Evolutionary conservation across 2,113 vertebrate genomes (phyloP).

Genomic region (Gracilinanus agilis): DNA sequence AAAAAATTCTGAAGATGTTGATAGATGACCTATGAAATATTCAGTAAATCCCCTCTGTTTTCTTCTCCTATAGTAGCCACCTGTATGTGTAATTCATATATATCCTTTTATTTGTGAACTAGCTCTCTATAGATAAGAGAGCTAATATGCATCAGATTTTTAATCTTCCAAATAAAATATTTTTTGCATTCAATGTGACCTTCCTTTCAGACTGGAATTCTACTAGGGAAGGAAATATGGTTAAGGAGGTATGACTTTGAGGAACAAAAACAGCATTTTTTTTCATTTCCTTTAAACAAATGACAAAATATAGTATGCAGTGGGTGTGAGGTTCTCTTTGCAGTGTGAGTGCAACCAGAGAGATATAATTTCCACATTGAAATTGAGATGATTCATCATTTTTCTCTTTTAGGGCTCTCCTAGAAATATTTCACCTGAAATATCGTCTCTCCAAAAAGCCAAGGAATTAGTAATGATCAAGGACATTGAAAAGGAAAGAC

Average conservation of each 20-base stretch:
- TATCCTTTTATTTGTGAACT: neutral
- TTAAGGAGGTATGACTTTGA: constrained; percentile 29
- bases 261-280: constrained; percentile 57
- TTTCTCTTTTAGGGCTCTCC: constrained; percentile 43
- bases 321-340: constrained; percentile 27
- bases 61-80: neutral
- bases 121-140: constrained; percentile 16
- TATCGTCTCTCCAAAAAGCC: constrained; percentile 51
- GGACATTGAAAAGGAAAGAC: constrained; percentile 38
- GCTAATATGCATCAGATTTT: constrained; percentile 37
- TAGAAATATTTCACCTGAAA: constrained; percentile 48
- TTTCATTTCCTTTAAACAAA: constrained; percentile 50
- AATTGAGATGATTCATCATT: constrained; percentile 63
- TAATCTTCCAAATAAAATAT: constrained; percentile 42
- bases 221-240: neutral
- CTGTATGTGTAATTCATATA: neutral
- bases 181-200: constrained; percentile 56
- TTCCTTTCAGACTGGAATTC: constrained; percentile 62
- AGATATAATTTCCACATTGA: constrained; percentile 49
- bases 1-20: constrained; percentile 28
- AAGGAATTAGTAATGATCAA: constrained; percentile 33
- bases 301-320: constrained; percentile 43
- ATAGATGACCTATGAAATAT: constrained; percentile 25
- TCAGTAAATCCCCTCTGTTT: neutral
- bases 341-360: constrained; percentile 10